Conservation (phyloP, 2,888 invertebrate genomes). For the Pristionchus exspectatus region DNA sequence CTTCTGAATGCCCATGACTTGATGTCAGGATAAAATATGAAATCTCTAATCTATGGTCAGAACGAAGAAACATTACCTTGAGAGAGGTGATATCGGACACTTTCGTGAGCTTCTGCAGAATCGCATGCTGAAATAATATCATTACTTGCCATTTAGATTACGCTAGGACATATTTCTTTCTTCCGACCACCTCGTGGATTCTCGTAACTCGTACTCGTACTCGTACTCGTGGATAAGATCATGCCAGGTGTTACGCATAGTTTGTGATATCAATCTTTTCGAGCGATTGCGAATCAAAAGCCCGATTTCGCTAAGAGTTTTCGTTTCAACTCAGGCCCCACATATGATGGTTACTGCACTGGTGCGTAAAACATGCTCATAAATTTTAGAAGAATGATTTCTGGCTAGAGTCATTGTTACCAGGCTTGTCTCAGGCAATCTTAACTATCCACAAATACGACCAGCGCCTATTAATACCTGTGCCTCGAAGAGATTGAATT, state of each 20-base stretch:
- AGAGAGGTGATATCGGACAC: neutral
- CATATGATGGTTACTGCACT: too few relatives aligned
- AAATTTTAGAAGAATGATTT: too few relatives aligned
- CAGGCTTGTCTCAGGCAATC: neutral
- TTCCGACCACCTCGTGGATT: neutral
- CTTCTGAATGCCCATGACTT: neutral
- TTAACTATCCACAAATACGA: neutral
- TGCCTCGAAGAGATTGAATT: slow-evolving; percentile 40
- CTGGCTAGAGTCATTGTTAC: neutral
- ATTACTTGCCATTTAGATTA: too few relatives aligned
- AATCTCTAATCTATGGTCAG: neutral
- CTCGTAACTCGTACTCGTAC: too few relatives aligned
- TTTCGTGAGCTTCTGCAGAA: neutral
- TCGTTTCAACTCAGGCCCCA: too few relatives aligned
- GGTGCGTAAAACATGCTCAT: too few relatives aligned
- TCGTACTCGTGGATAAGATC: too few relatives aligned
- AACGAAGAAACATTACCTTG: neutral
- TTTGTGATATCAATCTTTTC: neutral
- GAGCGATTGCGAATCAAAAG: too few relatives aligned
- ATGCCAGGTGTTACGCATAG: neutral
- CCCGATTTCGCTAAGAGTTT: neutral
- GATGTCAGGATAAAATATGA: neutral
- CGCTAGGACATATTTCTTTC: neutral
- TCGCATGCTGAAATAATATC: neutral
- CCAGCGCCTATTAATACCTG: neutral